phyloP scores from a whole-genome alignment of 2,113 vertebrate genomes.

The Macroglossus sobrinus region DNA sequence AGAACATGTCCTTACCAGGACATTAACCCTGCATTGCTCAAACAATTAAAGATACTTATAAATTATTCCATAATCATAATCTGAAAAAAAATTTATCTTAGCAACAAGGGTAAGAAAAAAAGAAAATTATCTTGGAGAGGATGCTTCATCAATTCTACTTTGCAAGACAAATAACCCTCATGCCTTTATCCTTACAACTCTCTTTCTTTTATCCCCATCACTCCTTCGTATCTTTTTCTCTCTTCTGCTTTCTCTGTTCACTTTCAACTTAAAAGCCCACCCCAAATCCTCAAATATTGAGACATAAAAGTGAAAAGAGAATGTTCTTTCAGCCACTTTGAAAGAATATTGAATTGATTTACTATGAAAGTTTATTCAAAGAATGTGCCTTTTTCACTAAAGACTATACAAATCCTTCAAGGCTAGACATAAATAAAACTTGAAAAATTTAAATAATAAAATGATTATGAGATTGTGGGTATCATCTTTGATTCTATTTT shows the following conservation, averaged over 20 bases:
- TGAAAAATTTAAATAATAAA: constrained; percentile 3
- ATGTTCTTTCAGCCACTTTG: background rate
- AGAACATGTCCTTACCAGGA: constrained; percentile 70
- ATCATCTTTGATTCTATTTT: background rate
- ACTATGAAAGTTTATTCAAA: constrained; percentile 8
- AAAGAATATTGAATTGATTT: constrained; percentile 2
- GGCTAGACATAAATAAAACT: background rate
- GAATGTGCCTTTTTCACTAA: background rate
- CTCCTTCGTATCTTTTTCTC: background rate
- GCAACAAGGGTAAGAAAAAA: constrained; percentile 11
- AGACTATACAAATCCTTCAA: background rate
- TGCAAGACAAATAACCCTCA: background rate
- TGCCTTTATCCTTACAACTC: background rate
- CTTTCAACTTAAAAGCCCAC: background rate
- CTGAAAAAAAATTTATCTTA: constrained; percentile 48
- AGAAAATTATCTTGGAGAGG: background rate
- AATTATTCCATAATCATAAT: constrained; percentile 68
- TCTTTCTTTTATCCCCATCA: background rate
- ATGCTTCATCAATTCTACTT: background rate
- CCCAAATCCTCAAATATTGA: background rate
- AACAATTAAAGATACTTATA: constrained; percentile 75
- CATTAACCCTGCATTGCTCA: constrained; percentile 71
- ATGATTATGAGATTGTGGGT: background rate
- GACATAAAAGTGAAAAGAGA: background rate
- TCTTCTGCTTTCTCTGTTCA: background rate